phyloP scores from a whole-genome alignment of 2,113 vertebrate species.

The Phalacrocorax aristotelis region DNA sequence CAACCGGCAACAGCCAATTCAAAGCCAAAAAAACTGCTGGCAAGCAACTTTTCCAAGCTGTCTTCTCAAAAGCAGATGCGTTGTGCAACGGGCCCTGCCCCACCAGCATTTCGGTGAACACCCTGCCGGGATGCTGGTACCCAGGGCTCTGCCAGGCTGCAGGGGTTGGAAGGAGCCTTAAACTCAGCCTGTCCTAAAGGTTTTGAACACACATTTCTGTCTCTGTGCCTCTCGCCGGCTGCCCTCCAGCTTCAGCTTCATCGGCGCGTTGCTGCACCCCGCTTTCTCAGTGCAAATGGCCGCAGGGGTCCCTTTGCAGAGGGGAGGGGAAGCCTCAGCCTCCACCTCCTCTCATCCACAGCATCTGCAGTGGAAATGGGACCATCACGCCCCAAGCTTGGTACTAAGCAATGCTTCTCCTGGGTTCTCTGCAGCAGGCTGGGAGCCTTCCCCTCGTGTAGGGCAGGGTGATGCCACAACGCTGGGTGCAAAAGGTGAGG shows the following conservation, averaged over 20 bases:
- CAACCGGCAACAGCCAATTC: neutral
- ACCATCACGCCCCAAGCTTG: neutral
- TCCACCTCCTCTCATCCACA: neutral
- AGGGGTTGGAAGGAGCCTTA: neutral
- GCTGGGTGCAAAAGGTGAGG: neutral
- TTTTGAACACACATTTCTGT: neutral
- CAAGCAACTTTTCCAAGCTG: neutral
- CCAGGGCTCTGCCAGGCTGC: neutral
- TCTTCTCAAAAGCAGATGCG: neutral
- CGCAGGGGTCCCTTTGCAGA: neutral
- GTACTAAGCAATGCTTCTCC: neutral
- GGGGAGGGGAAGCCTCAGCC: neutral
- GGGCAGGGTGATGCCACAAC: neutral
- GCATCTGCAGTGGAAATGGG: neutral
- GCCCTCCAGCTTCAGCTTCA: neutral
- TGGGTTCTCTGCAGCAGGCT: neutral
- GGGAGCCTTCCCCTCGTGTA: neutral
- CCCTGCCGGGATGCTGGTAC: rapidly evolving
- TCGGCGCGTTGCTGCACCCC: rapidly evolving
- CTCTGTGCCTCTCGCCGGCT: neutral
- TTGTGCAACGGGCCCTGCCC: rapidly evolving
- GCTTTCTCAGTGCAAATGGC: rapidly evolving
- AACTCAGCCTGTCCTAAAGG: neutral
- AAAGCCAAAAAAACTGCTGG: neutral
- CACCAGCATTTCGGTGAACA: rapidly evolving